These are phyloP conservation scores for Nycticryphes semicollaris DNA, from an alignment of 2,113 vertebrate species.

Conservation along the genomic window DNA sequence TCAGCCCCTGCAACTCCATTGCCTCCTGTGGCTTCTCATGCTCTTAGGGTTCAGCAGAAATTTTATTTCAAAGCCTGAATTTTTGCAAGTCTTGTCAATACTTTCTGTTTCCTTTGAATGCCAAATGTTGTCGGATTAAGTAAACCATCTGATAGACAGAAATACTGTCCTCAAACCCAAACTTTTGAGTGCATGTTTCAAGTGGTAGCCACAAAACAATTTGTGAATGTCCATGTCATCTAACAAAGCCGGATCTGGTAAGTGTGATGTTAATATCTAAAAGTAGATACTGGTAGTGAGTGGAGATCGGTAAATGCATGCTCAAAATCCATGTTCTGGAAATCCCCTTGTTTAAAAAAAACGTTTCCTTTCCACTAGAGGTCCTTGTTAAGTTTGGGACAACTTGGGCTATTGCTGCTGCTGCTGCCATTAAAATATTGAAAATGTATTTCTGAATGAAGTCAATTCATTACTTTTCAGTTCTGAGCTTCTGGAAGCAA, in stretches of 20 bases:
- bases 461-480: background rate
- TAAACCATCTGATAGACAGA: background rate
- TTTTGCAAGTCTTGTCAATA: background rate
- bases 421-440: background rate
- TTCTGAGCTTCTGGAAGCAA: background rate
- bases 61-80: background rate
- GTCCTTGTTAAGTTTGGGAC: background rate
- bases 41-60: background rate
- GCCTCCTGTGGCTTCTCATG: background rate
- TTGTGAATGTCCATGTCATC: background rate
- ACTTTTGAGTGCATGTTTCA: background rate
- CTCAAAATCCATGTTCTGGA: background rate
- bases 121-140: background rate
- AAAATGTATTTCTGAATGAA: background rate
- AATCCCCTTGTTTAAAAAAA: background rate
- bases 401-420: background rate
- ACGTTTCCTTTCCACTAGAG: background rate
- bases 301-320: background rate
- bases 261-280: background rate
- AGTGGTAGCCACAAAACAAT: background rate
- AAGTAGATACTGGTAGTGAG: background rate
- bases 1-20: background rate
- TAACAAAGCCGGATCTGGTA: background rate
- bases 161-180: fast-evolving
- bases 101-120: background rate